A percentile compares a stretch with the other conserved stretches of the same genome.
These are phyloP conservation scores for Epistrophe grossulariae DNA, from an alignment of 2,888 invertebrate species.

Conservation along the genomic window DNA sequence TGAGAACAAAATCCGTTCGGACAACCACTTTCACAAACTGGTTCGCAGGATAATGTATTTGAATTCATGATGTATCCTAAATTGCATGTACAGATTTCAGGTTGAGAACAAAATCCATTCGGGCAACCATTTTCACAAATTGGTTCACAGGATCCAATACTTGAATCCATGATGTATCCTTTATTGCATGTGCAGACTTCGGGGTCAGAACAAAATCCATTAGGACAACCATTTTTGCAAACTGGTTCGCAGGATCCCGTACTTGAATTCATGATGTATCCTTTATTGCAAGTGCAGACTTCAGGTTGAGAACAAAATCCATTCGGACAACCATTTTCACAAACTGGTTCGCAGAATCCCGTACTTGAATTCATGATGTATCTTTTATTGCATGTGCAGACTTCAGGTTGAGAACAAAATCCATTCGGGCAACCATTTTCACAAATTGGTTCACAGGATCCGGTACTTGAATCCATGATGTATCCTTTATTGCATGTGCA, in stretches of 20 bases:
- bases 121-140: constrained; percentile 77
- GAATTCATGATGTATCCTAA: constrained; percentile 57
- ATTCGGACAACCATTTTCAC: constrained; percentile 13
- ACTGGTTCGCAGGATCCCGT: constrained; percentile 48
- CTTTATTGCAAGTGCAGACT: constrained; percentile 84
- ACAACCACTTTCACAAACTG: constrained; percentile 85
- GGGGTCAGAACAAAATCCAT: constrained; percentile 85
- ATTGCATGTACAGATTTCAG: constrained; percentile 80
- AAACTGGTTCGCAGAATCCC: constrained; percentile 17
- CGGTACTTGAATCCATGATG: constrained; percentile 2
- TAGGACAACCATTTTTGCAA: constrained; percentile 77
- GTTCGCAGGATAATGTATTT: constrained; percentile 66
- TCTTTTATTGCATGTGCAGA: constrained; percentile 88
- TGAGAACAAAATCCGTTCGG: constrained; percentile 88
- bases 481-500: constrained; percentile 79
- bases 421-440: constrained; percentile 88
- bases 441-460: constrained; percentile 74
- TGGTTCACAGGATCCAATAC: constrained; percentile 75
- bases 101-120: constrained; percentile 81
- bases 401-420: constrained; percentile 87
- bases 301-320: constrained; percentile 82
- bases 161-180: constrained; percentile 81
- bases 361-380: constrained; percentile 80
- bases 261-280: neutral
- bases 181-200: constrained; percentile 85